These are phyloP conservation scores for Diorhabda elongata DNA, from an alignment of 1,140 invertebrate species.

Conservation along the genomic window DNA sequence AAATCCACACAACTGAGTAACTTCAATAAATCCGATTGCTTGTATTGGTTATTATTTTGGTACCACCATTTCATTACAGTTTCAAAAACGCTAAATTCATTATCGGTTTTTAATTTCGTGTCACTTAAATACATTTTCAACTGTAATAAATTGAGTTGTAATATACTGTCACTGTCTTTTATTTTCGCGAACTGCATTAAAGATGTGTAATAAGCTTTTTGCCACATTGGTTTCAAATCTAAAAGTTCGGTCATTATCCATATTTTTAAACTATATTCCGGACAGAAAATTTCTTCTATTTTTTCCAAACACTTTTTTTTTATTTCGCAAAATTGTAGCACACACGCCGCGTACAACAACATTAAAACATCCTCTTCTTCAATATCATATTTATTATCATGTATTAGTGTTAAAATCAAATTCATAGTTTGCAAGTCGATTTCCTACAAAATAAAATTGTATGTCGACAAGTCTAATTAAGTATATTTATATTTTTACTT, in stretches of 20 bases:
- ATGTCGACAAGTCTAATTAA: no score
- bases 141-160: slow-evolving; percentile 33
- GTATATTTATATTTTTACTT: no score
- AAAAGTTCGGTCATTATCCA: slow-evolving; percentile 38
- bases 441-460: slow-evolving; percentile 22
- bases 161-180: slow-evolving; percentile 29
- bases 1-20: slow-evolving; percentile 38
- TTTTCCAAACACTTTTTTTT: slow-evolving; percentile 24
- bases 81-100: slow-evolving; percentile 39
- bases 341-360: slow-evolving; percentile 36
- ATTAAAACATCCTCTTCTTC: slow-evolving; percentile 30
- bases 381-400: slow-evolving; percentile 19
- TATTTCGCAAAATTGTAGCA: slow-evolving; percentile 40
- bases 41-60: slow-evolving; percentile 29
- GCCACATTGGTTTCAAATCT: slow-evolving; percentile 30
- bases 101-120: slow-evolving; percentile 30
- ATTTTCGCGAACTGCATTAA: slow-evolving; percentile 34
- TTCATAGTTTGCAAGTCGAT: slow-evolving; percentile 33
- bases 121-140: slow-evolving; percentile 37
- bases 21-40: slow-evolving; percentile 20
- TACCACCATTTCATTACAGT: slow-evolving; percentile 39
- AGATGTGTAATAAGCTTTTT: slow-evolving; percentile 40
- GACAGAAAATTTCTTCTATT: slow-evolving; percentile 27
- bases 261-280: slow-evolving; percentile 37
- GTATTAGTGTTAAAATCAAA: slow-evolving; percentile 30